Base-by-base conservation (phyloP, 2,888 invertebrate genomes). In the Boloria selene region DNA sequence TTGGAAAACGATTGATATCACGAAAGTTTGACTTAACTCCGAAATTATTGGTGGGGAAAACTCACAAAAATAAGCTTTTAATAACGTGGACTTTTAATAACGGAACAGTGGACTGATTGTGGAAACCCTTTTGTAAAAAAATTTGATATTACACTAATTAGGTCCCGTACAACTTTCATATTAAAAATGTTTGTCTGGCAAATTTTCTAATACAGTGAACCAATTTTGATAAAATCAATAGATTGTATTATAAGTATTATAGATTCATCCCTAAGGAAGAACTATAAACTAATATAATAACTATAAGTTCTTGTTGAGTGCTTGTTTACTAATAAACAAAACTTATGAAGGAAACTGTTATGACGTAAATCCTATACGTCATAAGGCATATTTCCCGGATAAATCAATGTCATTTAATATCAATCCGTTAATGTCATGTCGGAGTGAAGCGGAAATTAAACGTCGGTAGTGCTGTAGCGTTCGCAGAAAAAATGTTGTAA, bases 391-490 rank as follows among this genome's bases (percentile, higher is more conserved):
- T 59, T 59, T 64, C 64, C 65, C 68, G 68, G 63, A 65, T 66
- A 64, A 65, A 59, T 70, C 50, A 61, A 68, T 61, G 70, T 68
- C 70, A 61, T 67, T 67, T 67, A 67, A 64, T 67, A 65, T 65
- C 67, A 55, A 66, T 69, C 65, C 47, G 61, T 65, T 61, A 68
- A 68, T 52, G 66, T 66, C 70, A 49, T 13, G 64, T 54, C 53
- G 54, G n/a, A 63, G 62, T 44, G 53, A 45, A 62, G 53, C 70
- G 71, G 71, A 71, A 71, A 71, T 71, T 71, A 68, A 65, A 56
- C 31, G 54, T 59, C 55, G 61, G 58, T 59, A 61, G 47, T 64
- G 55, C 47, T 44, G 50, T 53, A 18, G 38, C 50, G 52, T 45
- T 45, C 14, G 38, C 47, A 58, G 58, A 67, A 62, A 47, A 42